Evolutionary conservation across 2,888 invertebrate species (phyloP).

Genomic region (Apotomis betuletana): DNA sequence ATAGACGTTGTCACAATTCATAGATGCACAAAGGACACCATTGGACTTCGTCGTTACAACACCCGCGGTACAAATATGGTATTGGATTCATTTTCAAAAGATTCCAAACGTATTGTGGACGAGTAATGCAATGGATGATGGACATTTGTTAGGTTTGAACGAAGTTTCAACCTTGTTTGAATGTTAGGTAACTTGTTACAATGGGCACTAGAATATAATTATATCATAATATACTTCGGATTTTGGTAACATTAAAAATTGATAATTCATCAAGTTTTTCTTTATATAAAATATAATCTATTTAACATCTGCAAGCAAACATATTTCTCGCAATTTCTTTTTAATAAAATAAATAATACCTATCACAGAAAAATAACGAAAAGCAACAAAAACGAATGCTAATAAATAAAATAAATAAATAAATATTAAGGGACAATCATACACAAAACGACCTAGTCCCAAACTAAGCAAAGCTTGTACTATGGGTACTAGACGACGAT

Average conservation of each 20-base stretch:
- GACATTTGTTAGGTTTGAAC: background rate
- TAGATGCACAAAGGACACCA: slow-evolving; percentile 53
- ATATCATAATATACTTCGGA: no score
- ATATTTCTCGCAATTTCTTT: no score
- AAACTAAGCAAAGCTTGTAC: no score
- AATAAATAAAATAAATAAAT: no score
- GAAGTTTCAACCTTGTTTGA: background rate
- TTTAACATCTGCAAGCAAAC: no score
- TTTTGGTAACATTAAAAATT: no score
- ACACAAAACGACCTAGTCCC: no score
- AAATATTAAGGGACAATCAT: no score
- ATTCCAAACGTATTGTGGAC: slow-evolving; percentile 14
- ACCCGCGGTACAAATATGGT: slow-evolving; percentile 37
- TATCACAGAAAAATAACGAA: background rate
- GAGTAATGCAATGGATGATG: slow-evolving; percentile 2
- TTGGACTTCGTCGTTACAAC: slow-evolving; percentile 49
- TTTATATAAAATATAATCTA: no score
- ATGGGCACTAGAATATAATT: background rate
- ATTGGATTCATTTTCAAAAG: slow-evolving; percentile 2
- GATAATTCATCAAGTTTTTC: no score
- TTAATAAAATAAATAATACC: no score
- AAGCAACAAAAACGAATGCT: background rate
- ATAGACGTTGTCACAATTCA: slow-evolving; percentile 53
- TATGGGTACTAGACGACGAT: no score
- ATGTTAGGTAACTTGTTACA: background rate